Conservation (phyloP, 2,113 vertebrate genomes). For the Rattus norvegicus region GRCr8 NC_086026.1:17094501-17095000, state of each 20-base stretch:
- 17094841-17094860: neutral
- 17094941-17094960: neutral
- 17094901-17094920: rapidly evolving
- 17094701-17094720: neutral
- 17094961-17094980: too few relatives aligned
- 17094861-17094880: neutral
- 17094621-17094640: neutral
- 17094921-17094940: neutral
- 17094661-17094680: neutral
- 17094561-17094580: neutral
- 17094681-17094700: neutral
- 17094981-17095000: neutral
- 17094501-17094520: neutral
- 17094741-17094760: neutral
- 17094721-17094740: neutral
- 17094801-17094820: neutral
- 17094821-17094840: neutral
- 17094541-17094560: neutral
- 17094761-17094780: neutral
- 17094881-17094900: neutral
- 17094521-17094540: neutral
- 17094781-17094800: neutral
- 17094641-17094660: neutral
- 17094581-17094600: neutral
- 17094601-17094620: neutral